Percentiles rank a stretch among this genome's conserved stretches.
Evolutionary conservation across 2,113 vertebrate genomes (phyloP).

Genomic region (Grallaria varia): DNA sequence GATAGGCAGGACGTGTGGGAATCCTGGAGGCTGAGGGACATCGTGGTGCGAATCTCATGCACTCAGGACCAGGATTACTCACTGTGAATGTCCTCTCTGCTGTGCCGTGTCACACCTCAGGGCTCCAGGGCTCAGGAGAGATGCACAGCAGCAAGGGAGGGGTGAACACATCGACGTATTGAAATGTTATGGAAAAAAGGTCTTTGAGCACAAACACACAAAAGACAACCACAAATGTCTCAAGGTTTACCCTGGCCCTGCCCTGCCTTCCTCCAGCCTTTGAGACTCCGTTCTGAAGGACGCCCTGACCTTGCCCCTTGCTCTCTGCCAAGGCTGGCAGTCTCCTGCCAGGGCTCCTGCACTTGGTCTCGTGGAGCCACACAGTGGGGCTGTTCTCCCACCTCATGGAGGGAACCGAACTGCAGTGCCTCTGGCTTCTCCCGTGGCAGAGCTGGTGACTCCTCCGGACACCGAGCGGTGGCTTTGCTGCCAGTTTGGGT

Average conservation of each 20-base stretch:
- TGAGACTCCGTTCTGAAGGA: not conserved
- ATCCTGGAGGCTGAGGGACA: accelerated
- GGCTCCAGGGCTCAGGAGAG: not conserved
- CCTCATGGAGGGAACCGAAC: not conserved
- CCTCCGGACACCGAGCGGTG: accelerated
- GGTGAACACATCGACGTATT: no score
- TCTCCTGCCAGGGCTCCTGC: not conserved
- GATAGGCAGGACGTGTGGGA: accelerated
- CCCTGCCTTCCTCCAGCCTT: not conserved
- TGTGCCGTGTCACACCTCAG: not conserved
- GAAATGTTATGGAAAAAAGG: accelerated
- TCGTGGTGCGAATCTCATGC: not conserved
- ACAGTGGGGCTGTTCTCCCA: not conserved
- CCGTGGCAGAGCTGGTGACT: not conserved
- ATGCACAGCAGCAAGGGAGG: not conserved
- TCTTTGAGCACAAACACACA: not conserved
- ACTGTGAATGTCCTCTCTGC: not conserved
- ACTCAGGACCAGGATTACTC: not conserved
- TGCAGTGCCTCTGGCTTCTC: not conserved
- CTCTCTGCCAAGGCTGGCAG: not conserved
- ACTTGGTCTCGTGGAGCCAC: not conserved
- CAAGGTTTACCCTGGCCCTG: not conserved
- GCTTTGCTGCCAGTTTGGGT: not conserved
- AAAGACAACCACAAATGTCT: not conserved
- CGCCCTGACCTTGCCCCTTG: not conserved